Percentiles rank a stretch among this genome's conserved stretches.
Conservation (phyloP, 92 coral and sea anemone genomes). For the Epizoanthus illoricatus region DNA sequence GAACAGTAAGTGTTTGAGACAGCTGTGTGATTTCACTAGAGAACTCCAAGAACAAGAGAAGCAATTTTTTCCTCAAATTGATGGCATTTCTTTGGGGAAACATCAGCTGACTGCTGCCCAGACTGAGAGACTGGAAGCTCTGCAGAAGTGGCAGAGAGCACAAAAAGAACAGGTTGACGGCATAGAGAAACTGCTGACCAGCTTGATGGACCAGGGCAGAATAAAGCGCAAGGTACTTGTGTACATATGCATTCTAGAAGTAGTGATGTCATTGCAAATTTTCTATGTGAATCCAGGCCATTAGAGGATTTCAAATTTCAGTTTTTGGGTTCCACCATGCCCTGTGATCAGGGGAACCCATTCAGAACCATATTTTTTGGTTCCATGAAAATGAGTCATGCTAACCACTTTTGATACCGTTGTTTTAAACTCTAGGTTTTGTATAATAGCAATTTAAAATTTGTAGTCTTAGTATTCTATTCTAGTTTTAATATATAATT, state of each 20-base stretch:
- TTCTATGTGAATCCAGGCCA: background rate
- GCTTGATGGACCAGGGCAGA: slow-evolving; percentile 63
- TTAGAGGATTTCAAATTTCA: background rate
- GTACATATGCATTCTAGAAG: background rate
- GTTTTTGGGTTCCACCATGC: too few relatives aligned
- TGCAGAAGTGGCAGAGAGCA: slow-evolving; percentile 68
- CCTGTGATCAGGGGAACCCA: too few relatives aligned
- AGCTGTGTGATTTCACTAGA: slow-evolving; percentile 69
- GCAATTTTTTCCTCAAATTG: slow-evolving; percentile 61
- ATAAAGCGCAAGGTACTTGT: slow-evolving; percentile 30
- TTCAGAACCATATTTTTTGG: too few relatives aligned
- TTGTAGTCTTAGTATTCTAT: too few relatives aligned
- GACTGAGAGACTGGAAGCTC: slow-evolving; percentile 39
- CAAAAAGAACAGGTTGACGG: slow-evolving; percentile 73
- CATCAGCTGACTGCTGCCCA: slow-evolving; percentile 48
- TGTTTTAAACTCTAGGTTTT: too few relatives aligned
- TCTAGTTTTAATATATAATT: too few relatives aligned
- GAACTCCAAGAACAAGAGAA: slow-evolving; percentile 69
- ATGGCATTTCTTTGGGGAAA: slow-evolving; percentile 23
- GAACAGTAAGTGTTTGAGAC: slow-evolving; percentile 56
- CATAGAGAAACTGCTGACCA: slow-evolving; percentile 66
- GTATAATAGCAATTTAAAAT: too few relatives aligned
- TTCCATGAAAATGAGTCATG: too few relatives aligned
- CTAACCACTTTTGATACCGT: too few relatives aligned
- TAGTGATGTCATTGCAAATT: too few relatives aligned